Evolutionary conservation across 2,797 vertebrate species (phyloP).

Genomic region (Oreonectes daqikongensis): DNA sequence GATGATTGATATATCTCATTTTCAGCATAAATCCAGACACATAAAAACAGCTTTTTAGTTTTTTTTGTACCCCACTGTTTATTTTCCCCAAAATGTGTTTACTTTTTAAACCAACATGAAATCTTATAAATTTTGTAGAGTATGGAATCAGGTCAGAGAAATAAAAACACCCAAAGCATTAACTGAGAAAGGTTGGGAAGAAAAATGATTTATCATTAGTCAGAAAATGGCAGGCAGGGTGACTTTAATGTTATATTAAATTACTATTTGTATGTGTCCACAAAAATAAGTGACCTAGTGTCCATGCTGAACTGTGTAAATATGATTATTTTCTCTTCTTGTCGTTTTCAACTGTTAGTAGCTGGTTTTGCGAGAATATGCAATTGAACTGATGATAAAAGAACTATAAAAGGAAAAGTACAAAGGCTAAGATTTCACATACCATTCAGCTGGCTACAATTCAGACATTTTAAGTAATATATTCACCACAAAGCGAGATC

Average conservation of each 20-base stretch:
- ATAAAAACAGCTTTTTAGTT: too few species aligned
- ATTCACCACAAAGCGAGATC: constrained; percentile 53
- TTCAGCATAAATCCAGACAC: too few species aligned
- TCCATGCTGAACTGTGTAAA: neutral
- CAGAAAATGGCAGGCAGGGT: neutral
- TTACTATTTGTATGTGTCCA: neutral
- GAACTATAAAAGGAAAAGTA: neutral
- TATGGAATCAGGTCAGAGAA: neutral
- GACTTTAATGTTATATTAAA: neutral
- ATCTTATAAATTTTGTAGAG: neutral
- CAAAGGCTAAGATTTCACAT: neutral
- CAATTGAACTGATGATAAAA: neutral
- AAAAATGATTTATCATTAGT: neutral
- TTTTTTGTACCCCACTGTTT: neutral
- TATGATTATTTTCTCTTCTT: neutral
- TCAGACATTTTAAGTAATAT: constrained; percentile 34
- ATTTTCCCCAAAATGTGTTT: neutral
- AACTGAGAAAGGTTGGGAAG: neutral
- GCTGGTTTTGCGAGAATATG: neutral
- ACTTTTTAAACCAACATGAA: neutral
- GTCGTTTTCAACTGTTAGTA: neutral
- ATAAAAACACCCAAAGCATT: constrained; percentile 5
- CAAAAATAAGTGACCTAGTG: neutral
- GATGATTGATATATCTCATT: neutral
- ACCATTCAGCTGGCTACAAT: neutral